Evolutionary conservation across 2,113 vertebrate species (phyloP).

Genomic region (cattle (Bos taurus)): DNA sequence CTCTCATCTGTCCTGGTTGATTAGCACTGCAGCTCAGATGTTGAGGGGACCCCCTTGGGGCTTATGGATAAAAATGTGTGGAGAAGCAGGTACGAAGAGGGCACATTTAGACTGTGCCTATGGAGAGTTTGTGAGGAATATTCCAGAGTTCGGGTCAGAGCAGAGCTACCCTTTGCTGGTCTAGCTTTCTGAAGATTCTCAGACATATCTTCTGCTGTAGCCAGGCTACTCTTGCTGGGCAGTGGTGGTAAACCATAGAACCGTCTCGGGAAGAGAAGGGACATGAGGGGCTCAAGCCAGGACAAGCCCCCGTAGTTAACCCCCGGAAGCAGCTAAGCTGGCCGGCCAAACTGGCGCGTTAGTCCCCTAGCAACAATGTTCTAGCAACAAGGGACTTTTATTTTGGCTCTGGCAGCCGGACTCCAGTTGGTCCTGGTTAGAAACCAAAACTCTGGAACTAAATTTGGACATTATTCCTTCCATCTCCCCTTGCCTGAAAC

Average conservation of each 20-base stretch:
- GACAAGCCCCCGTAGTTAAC: neutral
- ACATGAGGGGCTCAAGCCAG: neutral
- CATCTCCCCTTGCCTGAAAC: neutral
- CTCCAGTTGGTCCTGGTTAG: neutral
- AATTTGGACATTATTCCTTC: neutral
- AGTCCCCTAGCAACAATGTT: neutral
- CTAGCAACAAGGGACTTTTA: neutral
- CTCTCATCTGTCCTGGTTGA: neutral
- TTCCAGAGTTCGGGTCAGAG: neutral
- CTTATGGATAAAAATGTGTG: neutral
- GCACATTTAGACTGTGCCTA: neutral
- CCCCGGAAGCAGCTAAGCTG: neutral
- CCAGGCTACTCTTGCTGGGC: neutral
- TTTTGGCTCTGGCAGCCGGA: neutral
- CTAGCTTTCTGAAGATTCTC: neutral
- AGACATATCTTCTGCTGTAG: neutral
- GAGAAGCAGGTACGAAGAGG: neutral
- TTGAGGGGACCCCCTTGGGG: neutral
- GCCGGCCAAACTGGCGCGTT: neutral
- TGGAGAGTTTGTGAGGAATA: neutral
- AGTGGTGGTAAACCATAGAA: neutral
- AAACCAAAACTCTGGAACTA: neutral
- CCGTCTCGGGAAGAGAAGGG: neutral
- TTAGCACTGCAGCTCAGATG: neutral
- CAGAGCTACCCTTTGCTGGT: neutral